Evolutionary conservation across 2,113 vertebrate species (phyloP).

Genomic region (Bubo bubo): DNA sequence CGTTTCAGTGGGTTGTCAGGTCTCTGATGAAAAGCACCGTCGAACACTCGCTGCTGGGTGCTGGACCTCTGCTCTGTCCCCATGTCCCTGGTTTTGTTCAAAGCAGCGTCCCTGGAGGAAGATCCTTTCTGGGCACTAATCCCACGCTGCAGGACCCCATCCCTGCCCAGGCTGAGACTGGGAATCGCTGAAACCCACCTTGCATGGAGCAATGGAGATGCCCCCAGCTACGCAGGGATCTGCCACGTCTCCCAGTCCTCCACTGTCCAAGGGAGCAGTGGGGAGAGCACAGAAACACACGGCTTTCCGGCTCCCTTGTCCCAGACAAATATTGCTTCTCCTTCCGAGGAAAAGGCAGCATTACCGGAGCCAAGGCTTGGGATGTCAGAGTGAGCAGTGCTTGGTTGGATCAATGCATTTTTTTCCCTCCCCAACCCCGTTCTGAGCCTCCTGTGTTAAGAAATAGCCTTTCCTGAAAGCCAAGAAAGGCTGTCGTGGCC

Average conservation of each 20-base stretch:
- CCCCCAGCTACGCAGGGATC: neutral
- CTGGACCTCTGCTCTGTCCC: neutral
- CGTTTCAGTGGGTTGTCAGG: neutral
- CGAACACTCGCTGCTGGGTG: neutral
- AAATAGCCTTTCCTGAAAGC: neutral
- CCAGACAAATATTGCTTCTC: neutral
- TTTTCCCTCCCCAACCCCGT: neutral
- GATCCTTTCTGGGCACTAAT: neutral
- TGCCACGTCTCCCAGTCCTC: neutral
- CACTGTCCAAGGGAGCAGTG: rapidly evolving
- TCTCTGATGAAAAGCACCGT: neutral
- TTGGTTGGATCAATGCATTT: rapidly evolving
- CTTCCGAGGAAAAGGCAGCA: neutral
- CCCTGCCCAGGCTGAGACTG: neutral
- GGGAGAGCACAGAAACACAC: rapidly evolving
- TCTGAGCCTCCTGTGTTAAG: neutral
- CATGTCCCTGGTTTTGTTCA: rapidly evolving
- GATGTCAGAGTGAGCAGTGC: neutral
- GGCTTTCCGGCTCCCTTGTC: neutral
- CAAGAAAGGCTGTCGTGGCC: neutral
- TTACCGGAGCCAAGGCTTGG: rapidly evolving
- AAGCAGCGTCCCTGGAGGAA: rapidly evolving
- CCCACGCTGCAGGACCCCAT: neutral
- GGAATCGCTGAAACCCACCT: neutral
- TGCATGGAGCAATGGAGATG: rapidly evolving